Base-by-base conservation (phyloP, 1,140 invertebrate species). In the Aphaenogaster ashmeadi region DNA sequence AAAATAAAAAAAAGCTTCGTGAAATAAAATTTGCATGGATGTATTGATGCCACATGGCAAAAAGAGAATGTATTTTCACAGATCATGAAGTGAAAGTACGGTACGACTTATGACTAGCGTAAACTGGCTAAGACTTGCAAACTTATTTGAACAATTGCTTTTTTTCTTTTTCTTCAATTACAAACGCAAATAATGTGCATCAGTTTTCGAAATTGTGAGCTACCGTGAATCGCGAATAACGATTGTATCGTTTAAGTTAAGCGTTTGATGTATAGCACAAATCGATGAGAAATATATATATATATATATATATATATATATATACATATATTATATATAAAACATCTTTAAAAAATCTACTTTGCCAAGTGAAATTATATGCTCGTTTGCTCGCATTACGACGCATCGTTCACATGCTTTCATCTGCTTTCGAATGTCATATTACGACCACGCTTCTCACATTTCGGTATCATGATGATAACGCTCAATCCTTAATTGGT, bases 51-150 rank as follows among this genome's bases (percentile, higher is more conserved):
- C 13, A 60, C 44, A 56, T 13, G 11, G 21, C 52, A 86, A 64
- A 4, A 79, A 80, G 36, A 86, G 60, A 80, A 47, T 79, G 36
- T 66, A 66, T 85, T 64, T 86, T 79, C 58, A 66, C 47, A 78
- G 27, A 86, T 78, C 38, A 80, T 77, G n/a, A 78, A 38, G 27
- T 54, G 27, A 80, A 86, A 33, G 15, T 54, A 64, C 36, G 60
- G 36, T 78, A 79, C 27, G 67, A 84, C 54, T 90, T 89, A 83
- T 89, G 78, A 87, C 85, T 90, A 90, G 88, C 33, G 33, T 84
- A 71, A 87, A 87, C 44, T 90, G 79, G 74, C 54, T 90, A 89
- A 90, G 47, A 58, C 72, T 62, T 54, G 7, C 80, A n/a, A 77
- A 80, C 69, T 41, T 54, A 11, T 7, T 67, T 54, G 11, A 41